Conservation (phyloP, 2,113 vertebrate genomes). For the Periophthalmodon schlosseri region DNA sequence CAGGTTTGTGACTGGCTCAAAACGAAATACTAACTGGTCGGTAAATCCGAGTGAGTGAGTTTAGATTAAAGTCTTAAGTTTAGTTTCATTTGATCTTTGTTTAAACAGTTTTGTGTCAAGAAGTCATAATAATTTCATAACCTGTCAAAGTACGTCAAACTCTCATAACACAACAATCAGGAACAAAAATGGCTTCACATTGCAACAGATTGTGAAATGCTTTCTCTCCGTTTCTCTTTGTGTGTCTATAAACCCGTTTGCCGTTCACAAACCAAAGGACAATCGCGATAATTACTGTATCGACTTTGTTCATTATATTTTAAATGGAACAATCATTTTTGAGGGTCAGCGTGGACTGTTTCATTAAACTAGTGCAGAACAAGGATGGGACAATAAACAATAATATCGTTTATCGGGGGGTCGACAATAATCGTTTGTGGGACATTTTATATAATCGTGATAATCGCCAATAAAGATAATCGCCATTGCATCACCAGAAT, state of each 20-base stretch:
- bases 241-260: background rate
- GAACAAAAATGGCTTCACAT: background rate
- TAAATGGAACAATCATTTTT: too few relatives aligned
- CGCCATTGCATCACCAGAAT: too few relatives aligned
- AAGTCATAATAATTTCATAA: slow-evolving; percentile 3
- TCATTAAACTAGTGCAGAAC: too few relatives aligned
- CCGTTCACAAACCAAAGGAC: background rate
- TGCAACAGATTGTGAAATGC: background rate
- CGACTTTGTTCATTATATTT: too few relatives aligned
- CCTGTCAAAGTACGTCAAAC: slow-evolving; percentile 1
- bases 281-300: too few relatives aligned
- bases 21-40: background rate
- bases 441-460: too few relatives aligned
- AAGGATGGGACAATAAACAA: too few relatives aligned
- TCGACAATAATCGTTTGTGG: too few relatives aligned
- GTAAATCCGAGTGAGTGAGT: background rate
- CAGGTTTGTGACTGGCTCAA: background rate
- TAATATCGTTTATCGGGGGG: too few relatives aligned
- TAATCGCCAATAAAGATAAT: too few relatives aligned
- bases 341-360: too few relatives aligned
- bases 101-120: background rate
- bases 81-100: background rate
- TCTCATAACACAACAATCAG: background rate
- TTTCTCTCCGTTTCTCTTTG: background rate
- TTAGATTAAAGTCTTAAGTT: background rate